Conservation (phyloP, 2,113 vertebrate genomes). For the Perca schrenkii region DNA sequence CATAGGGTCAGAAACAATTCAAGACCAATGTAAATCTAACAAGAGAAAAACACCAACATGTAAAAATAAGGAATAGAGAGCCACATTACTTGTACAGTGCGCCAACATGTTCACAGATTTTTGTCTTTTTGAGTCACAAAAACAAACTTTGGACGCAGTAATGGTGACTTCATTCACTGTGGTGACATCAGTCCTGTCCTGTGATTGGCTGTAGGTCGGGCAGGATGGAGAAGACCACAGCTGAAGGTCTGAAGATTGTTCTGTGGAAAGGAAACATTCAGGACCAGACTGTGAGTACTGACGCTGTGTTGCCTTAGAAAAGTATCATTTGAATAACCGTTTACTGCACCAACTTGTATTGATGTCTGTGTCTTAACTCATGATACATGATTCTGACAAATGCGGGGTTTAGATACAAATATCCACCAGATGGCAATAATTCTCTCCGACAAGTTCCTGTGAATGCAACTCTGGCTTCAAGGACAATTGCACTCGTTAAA, state of each 20-base stretch:
- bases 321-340: background rate
- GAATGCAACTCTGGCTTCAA: background rate
- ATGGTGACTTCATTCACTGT: background rate
- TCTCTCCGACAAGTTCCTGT: background rate
- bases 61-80: too few species aligned
- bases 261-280: slow-evolving; percentile 81
- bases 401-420: background rate
- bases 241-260: slow-evolving; percentile 81
- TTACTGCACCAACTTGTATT: background rate
- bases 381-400: background rate
- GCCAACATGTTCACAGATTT: background rate
- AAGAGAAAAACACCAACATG: too few species aligned
- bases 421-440: background rate
- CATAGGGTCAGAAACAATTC: background rate
- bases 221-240: slow-evolving; percentile 63
- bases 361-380: background rate
- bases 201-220: slow-evolving; percentile 31
- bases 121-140: background rate
- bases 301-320: background rate
- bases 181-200: slow-evolving; percentile 15
- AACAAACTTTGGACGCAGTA: too few species aligned
- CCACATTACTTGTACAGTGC: too few species aligned
- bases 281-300: slow-evolving; percentile 83
- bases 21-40: too few species aligned
- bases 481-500: background rate